Percentiles rank a stretch among this genome's conserved stretches.
Evolutionary conservation across 1,140 invertebrate species (phyloP).

Genomic region (Apis cerana): DNA sequence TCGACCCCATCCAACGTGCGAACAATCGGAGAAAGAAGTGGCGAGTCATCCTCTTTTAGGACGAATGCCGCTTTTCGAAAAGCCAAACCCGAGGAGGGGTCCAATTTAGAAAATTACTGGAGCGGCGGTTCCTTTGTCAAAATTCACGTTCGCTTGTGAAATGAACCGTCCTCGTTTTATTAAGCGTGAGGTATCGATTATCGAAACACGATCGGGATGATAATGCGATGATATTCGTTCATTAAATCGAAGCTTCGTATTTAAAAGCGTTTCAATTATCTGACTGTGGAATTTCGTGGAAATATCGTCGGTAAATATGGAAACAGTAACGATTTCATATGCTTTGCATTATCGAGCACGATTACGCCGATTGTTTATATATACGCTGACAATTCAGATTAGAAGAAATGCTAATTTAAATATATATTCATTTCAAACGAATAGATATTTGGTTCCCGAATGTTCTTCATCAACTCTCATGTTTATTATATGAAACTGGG

Average conservation of each 20-base stretch:
- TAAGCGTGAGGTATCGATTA: neutral
- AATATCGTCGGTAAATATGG: neutral
- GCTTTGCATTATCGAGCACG: neutral
- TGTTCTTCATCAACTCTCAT: neutral
- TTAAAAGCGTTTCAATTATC: constrained; percentile 19
- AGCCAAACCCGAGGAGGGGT: neutral
- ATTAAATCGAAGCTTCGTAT: constrained; percentile 6
- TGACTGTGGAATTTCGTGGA: neutral
- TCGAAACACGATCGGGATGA: neutral
- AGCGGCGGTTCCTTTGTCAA: neutral
- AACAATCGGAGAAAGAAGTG: neutral
- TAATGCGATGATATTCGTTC: neutral
- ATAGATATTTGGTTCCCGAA: neutral
- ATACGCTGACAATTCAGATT: too few species aligned
- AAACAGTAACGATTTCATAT: neutral
- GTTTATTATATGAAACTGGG: neutral
- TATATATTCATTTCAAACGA: neutral
- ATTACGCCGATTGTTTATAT: neutral
- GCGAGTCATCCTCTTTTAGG: neutral
- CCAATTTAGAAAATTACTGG: constrained; percentile 14
- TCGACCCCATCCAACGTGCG: neutral
- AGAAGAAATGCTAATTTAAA: neutral
- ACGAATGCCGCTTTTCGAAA: neutral
- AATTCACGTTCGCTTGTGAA: neutral
- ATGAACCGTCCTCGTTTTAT: neutral